Evolutionary conservation across 2,797 vertebrate species (phyloP), one percentile per base, ranked within the genome.

Genomic region (Tympanoctomys barrerae): DNA sequence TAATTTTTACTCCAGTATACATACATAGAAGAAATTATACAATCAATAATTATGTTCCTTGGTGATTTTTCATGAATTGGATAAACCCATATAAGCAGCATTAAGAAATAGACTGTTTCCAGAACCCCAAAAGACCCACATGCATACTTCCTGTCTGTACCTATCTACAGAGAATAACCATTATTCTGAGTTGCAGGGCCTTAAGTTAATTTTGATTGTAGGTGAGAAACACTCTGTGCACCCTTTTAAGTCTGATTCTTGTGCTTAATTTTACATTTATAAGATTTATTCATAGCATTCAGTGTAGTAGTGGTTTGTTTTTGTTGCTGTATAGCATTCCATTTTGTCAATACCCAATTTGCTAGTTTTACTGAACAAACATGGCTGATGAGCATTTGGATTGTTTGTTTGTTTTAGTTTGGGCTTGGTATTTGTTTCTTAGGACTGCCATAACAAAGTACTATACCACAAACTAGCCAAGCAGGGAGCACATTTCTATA

Each of bases 101-200:
- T 94, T 91, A 91, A 71, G 68, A 93, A 66, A 83, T 26, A 71
- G 3, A 92, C 31, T 46, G 33, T 95, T 95, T 90, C 64, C 28
- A 88, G 90, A 93, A 70, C 33, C 42, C 39, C 49, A 36, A 42
- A 59, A 94, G 39, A 81, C 52, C 21, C 16, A 33, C 7, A 1
- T 94, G 62, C 19, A 31, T 87, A 39, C 61, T 94, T 70, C 77
- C 13, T 70, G 5, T 82, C 61, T 73, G 54, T 81, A 68, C 31
- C 33, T 31, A 22, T 59, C 7, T 78, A 36, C 13, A 91, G 96
- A 86, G 16, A 42, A 26, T 89, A 75, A 80, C 16, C n/a, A 13
- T 46, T 86, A 75, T 92, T 26, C 22, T 89, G 39, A 92, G 52
- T 87, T 26, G 7, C 61, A 89, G 59, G n/a, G 94, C 78, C n/a